phyloP scores from a whole-genome alignment of 2,888 invertebrate species.

The Agriopis leucophaearia region DNA sequence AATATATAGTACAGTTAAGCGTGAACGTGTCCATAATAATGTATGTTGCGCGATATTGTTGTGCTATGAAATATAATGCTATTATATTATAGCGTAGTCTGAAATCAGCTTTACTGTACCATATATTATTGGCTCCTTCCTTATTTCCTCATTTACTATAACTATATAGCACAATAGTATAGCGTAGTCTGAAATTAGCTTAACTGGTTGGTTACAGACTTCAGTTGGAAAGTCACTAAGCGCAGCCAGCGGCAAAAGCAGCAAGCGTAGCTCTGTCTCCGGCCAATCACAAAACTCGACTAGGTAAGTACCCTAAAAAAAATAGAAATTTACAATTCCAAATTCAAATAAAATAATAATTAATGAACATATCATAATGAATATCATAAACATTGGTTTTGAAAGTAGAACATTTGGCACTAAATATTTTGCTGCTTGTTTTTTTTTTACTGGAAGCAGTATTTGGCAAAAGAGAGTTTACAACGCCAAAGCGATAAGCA shows the following conservation, averaged over 20 bases:
- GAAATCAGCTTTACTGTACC: no score
- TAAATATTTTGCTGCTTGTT: conserved; percentile 81
- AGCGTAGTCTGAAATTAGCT: no score
- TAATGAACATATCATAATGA: no score
- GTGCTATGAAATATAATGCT: no score
- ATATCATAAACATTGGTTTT: conserved; percentile 52
- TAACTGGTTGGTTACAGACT: conserved; percentile 62
- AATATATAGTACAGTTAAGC: no score
- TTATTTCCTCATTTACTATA: no score
- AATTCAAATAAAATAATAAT: conserved; percentile 32
- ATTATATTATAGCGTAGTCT: no score
- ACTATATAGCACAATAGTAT: no score
- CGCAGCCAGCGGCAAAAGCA: conserved; percentile 78
- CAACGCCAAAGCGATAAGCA: conserved; percentile 45
- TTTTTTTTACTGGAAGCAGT: conserved; percentile 72
- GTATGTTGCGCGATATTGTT: no score
- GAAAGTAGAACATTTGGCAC: conserved; percentile 63
- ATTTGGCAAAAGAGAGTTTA: conserved; percentile 43
- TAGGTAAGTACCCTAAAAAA: conserved; percentile 68
- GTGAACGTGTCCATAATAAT: no score
- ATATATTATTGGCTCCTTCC: no score
- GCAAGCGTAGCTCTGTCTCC: conserved; percentile 81
- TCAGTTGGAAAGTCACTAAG: conserved; percentile 81
- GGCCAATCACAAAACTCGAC: conserved; percentile 79
- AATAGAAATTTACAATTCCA: conserved; percentile 31